Base-by-base conservation (phyloP, 1,140 invertebrate species). In the Pseudoatta argentina region DNA sequence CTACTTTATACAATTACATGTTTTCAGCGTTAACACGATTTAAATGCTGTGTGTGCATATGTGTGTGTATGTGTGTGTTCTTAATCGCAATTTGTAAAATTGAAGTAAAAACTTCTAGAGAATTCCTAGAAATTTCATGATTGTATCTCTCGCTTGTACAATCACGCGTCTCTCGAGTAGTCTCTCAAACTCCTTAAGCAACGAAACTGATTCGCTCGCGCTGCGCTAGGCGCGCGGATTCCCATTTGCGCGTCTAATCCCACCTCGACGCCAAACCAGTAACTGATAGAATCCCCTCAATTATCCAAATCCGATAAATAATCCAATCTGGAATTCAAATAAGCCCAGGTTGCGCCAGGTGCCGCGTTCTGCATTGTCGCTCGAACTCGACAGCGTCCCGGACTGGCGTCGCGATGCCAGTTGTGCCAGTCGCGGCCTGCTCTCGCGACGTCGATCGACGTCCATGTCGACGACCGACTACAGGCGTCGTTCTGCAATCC, bases 251-350 rank as follows among this genome's bases (percentile, higher is more conserved):
- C 86, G 73, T 66, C 85, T 89, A 88, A 88, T 88, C 86, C 78
- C 51, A 48, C 53, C 63, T 75, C 61, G 44, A 53, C 57, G 21
- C 59, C 63, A 82, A 76, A 86, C 85, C 86, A 76, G 77, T 89
- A 89, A 92, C 91, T 90, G 88, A 93, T 93, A 92, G 91, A 92
- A 93, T 93, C 90, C 87, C 86, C 91, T 92, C 93, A 91, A 93
- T 93, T 92, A 92, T 93, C 92, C 93, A 91, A 93, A 93, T 93
- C 88, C 91, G 88, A 91, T 91, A 89, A 91, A 92, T 92, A 93
- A 93, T 93, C 92, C 89, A 93, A 93, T 93, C 92, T 93, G 92
- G 92, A 93, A 93, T 93, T 93, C 91, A 93, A 93, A 93, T 93
- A 92, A 93, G 91, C 87, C 61, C 79, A 21, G 53, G 85, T 66